phyloP scores from a whole-genome alignment of 2,113 vertebrate genomes.

The Podarcis muralis region DNA sequence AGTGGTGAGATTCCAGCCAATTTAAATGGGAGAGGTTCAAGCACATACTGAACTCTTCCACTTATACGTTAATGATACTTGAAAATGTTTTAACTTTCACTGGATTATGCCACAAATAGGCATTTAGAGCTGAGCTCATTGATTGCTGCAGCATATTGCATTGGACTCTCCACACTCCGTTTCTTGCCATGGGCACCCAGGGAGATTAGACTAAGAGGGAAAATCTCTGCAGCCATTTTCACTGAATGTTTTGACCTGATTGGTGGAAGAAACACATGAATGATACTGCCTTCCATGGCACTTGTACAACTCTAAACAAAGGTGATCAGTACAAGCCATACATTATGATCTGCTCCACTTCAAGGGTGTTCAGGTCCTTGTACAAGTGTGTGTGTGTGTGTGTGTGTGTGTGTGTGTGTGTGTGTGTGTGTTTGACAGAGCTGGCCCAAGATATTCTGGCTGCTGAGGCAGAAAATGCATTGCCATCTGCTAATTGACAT shows the following conservation, averaged over 20 bases:
- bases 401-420: not conserved
- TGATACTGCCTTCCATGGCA: not conserved
- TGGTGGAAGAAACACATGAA: not conserved
- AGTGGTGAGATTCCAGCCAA: not conserved
- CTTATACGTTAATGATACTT: not conserved
- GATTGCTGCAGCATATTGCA: not conserved
- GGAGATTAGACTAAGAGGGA: not conserved
- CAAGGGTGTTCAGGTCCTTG: not conserved
- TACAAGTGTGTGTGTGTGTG: too few relatives aligned
- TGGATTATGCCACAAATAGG: not conserved
- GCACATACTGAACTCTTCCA: not conserved
- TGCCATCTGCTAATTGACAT: not conserved
- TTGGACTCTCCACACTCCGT: too few relatives aligned
- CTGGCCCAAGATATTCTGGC: not conserved
- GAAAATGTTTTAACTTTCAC: not conserved
- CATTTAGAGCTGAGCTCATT: not conserved
- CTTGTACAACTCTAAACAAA: not conserved
- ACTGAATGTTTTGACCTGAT: not conserved
- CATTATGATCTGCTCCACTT: not conserved
- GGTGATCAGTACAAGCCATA: not conserved
- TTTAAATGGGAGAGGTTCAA: not conserved
- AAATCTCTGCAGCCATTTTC: not conserved
- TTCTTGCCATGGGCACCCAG: not conserved
- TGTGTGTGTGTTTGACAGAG: not conserved
- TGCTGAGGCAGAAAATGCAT: too few relatives aligned